Evolutionary conservation across 2,888 invertebrate species (phyloP).

Genomic region (Oxytorus armatus): DNA sequence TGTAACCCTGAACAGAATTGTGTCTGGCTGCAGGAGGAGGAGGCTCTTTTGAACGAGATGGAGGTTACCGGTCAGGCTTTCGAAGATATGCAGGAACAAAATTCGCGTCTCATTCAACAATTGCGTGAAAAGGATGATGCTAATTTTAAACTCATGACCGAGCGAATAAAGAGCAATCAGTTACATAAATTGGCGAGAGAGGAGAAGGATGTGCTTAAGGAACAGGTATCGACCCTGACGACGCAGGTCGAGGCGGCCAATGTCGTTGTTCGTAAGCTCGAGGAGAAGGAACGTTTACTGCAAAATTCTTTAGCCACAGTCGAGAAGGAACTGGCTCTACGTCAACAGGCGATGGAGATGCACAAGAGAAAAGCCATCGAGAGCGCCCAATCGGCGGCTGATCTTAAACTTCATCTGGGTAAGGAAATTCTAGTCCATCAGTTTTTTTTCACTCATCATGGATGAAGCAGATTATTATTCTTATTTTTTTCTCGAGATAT

Average conservation of each 20-base stretch:
- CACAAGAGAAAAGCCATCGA: constrained; percentile 99
- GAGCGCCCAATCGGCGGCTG: constrained; percentile 98
- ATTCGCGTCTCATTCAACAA: constrained; percentile 97
- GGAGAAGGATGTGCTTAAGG: constrained; percentile 96
- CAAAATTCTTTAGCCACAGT: constrained; percentile 96
- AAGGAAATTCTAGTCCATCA: constrained; percentile 70
- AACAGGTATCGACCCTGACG: constrained; percentile 91
- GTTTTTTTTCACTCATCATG: not conserved
- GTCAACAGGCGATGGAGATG: constrained; percentile 99
- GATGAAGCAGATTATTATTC: too few species aligned
- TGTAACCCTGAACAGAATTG: constrained; percentile 83
- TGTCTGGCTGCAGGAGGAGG: constrained; percentile 91
- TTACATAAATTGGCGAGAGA: constrained; percentile 96
- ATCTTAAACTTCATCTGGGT: constrained; percentile 97
- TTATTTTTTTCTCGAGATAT: too few species aligned
- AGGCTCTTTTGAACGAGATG: constrained; percentile 98
- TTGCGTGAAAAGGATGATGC: constrained; percentile 98
- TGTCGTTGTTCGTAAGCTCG: constrained; percentile 95
- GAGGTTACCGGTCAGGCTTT: constrained; percentile 99
- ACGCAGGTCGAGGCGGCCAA: constrained; percentile 98
- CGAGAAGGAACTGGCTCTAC: constrained; percentile 96
- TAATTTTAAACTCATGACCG: constrained; percentile 99
- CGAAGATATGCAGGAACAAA: constrained; percentile 99
- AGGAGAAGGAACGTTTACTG: constrained; percentile 97
- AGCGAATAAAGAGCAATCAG: constrained; percentile 97